Conservation (phyloP, 1,140 invertebrate species). For the Musca vetustissima region DNA sequence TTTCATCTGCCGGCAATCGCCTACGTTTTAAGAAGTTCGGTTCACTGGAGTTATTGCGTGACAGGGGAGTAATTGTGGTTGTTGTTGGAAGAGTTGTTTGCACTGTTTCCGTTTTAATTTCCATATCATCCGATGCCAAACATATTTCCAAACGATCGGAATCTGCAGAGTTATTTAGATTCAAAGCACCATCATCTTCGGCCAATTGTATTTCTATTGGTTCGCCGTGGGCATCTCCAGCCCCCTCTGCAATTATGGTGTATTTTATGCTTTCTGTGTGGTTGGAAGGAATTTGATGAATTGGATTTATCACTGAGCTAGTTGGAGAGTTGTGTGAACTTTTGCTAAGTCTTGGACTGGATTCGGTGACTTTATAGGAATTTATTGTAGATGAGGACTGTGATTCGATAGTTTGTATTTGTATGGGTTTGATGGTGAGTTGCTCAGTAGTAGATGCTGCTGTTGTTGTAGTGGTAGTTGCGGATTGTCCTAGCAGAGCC, state of each 20-base stretch:
- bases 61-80: background rate
- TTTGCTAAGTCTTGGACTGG: background rate
- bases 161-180: conserved; percentile 41
- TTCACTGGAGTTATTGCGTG: background rate
- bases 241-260: conserved; percentile 40
- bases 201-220: conserved; percentile 44
- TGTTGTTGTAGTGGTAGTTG: background rate
- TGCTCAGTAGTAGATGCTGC: background rate
- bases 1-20: background rate
- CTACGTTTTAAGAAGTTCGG: background rate
- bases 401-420: background rate
- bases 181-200: conserved; percentile 34
- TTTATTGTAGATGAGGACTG: background rate
- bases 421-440: background rate
- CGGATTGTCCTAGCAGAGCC: conserved; percentile 33
- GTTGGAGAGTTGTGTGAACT: background rate
- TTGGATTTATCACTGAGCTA: conserved; percentile 16
- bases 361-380: background rate
- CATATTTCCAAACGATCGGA: conserved; percentile 50
- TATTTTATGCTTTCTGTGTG: conserved; percentile 39
- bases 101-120: background rate
- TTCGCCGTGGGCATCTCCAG: background rate
- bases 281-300: background rate
- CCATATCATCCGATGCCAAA: conserved; percentile 23
- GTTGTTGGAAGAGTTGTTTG: background rate